phyloP scores from a whole-genome alignment of 2,113 vertebrate genomes.

The Chionis minor region DNA sequence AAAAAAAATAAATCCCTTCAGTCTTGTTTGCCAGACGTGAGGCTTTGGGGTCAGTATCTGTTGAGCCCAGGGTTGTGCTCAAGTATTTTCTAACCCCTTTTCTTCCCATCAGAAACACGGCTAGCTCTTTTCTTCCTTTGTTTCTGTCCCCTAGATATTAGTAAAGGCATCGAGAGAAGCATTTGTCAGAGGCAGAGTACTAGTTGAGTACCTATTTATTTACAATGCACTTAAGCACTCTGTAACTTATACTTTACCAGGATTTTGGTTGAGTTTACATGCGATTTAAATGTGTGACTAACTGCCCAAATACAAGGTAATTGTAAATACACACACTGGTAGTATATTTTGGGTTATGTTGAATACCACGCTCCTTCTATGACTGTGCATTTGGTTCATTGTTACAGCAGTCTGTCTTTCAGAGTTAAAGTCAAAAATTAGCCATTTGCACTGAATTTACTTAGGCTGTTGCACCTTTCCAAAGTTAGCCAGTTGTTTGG shows the following conservation, averaged over 20 bases:
- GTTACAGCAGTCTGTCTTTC: slow-evolving; percentile 21
- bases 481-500: slow-evolving; percentile 67
- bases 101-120: not conserved
- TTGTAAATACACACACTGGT: slow-evolving; percentile 30
- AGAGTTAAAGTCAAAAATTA: slow-evolving; percentile 35
- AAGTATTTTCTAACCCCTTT: not conserved
- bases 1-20: not conserved
- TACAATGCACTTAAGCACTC: slow-evolving; percentile 56
- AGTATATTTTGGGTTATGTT: not conserved
- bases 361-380: not conserved
- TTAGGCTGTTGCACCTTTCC: slow-evolving; percentile 76
- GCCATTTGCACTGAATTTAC: slow-evolving; percentile 75
- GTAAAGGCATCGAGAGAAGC: not conserved
- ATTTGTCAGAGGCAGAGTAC: slow-evolving; percentile 21
- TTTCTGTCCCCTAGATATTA: not conserved
- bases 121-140: not conserved
- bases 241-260: slow-evolving; percentile 46
- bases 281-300: slow-evolving; percentile 11
- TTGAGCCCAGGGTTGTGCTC: not conserved
- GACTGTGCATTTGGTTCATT: slow-evolving; percentile 30
- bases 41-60: slow-evolving; percentile 1
- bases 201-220: slow-evolving; percentile 58
- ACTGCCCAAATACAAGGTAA: slow-evolving; percentile 26
- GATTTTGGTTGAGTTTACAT: slow-evolving; percentile 57
- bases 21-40: not conserved